phyloP scores from a whole-genome alignment of 2,113 vertebrate species.

The Mormyrus iriodes region DNA sequence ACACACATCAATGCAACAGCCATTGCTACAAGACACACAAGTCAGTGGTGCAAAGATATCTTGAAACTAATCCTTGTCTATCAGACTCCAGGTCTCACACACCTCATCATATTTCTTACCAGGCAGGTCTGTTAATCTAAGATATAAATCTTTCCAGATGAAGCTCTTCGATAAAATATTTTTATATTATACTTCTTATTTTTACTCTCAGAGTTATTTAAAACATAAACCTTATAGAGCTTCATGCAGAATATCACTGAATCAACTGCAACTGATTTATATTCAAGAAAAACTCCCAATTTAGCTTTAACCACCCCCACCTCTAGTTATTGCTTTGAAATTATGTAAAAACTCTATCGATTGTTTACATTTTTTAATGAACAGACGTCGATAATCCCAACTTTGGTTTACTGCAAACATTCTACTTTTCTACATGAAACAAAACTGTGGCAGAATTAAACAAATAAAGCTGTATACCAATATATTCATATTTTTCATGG shows the following conservation, averaged over 20 bases:
- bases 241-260: background rate
- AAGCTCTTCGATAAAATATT: background rate
- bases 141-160: background rate
- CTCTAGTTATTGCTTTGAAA: background rate
- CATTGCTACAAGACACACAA: background rate
- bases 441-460: background rate
- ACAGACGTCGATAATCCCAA: background rate
- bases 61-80: background rate
- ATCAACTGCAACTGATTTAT: background rate
- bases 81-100: background rate
- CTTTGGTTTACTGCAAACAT: background rate
- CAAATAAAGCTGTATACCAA: background rate
- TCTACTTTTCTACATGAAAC: background rate
- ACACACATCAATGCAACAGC: background rate
- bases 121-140: background rate
- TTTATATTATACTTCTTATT: background rate
- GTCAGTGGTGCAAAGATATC: background rate
- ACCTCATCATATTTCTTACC: background rate
- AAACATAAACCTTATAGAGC: background rate
- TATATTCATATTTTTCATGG: background rate
- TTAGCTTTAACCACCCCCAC: background rate
- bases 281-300: background rate
- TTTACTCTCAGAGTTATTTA: background rate
- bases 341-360: background rate
- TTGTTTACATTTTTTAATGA: background rate